Evolutionary conservation across 2,113 vertebrate species (phyloP).

Genomic region (Emydocephalus ijimae): DNA sequence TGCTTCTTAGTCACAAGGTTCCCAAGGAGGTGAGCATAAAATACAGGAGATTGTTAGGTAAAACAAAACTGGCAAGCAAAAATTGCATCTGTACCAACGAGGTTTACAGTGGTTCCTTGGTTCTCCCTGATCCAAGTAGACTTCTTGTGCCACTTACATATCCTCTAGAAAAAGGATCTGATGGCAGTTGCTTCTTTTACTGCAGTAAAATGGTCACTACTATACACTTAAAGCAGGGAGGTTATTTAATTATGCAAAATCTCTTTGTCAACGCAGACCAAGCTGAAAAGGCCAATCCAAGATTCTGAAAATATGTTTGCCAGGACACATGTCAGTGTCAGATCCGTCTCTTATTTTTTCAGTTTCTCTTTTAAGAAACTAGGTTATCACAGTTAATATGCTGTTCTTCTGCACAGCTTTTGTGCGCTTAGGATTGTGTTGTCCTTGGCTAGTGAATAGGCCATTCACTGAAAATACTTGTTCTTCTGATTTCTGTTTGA

Average conservation of each 20-base stretch:
- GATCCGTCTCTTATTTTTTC: background rate
- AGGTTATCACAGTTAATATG: too few species aligned
- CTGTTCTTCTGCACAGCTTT: background rate
- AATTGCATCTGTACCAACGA: background rate
- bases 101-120: background rate
- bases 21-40: background rate
- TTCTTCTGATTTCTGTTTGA: background rate
- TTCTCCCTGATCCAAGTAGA: background rate
- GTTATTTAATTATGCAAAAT: background rate
- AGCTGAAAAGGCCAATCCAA: background rate
- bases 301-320: background rate
- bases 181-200: background rate
- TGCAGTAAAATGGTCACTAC: too few species aligned
- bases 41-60: background rate
- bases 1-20: background rate
- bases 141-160: background rate
- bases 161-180: background rate
- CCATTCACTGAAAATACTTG: background rate
- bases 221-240: background rate
- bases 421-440: background rate
- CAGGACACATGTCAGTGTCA: background rate
- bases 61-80: background rate
- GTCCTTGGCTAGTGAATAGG: background rate
- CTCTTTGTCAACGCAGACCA: background rate
- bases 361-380: background rate